Evolutionary conservation across 2,113 vertebrate genomes (phyloP).

Genomic region (Nibea albiflora): DNA sequence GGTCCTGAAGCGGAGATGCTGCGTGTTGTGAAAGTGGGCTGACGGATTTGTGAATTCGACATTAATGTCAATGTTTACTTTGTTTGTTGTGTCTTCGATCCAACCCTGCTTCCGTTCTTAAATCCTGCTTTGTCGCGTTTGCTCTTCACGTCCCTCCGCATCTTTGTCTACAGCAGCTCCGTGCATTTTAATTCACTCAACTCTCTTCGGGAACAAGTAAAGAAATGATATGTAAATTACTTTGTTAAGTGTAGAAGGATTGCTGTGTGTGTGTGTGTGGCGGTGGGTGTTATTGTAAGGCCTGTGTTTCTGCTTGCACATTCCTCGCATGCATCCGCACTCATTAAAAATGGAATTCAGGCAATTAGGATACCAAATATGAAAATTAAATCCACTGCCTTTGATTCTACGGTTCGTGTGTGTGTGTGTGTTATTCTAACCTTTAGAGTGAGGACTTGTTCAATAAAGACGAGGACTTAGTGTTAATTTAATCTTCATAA

Average conservation of each 20-base stretch:
- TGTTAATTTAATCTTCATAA: background rate
- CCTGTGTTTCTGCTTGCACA: background rate
- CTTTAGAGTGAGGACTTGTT: background rate
- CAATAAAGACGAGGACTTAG: background rate
- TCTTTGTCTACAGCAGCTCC: background rate
- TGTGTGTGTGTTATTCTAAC: background rate
- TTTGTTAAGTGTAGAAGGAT: background rate
- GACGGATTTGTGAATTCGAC: constrained; percentile 36
- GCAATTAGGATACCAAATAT: background rate
- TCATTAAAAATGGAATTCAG: constrained; percentile 23
- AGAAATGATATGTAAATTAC: constrained; percentile 15
- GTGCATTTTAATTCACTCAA: constrained; percentile 22
- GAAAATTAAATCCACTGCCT: background rate
- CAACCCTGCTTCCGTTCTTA: background rate
- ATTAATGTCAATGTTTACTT: background rate
- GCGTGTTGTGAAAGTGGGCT: background rate
- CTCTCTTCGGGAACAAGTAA: background rate
- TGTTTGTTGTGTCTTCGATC: background rate
- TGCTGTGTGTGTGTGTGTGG: background rate
- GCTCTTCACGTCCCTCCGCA: background rate
- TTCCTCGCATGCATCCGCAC: background rate
- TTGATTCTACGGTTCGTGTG: background rate
- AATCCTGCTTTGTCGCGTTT: background rate
- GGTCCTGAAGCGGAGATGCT: constrained; percentile 20
- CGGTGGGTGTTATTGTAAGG: background rate